Conservation (phyloP, 2,888 invertebrate genomes). For the Caenorhabditis sulstoni region DNA sequence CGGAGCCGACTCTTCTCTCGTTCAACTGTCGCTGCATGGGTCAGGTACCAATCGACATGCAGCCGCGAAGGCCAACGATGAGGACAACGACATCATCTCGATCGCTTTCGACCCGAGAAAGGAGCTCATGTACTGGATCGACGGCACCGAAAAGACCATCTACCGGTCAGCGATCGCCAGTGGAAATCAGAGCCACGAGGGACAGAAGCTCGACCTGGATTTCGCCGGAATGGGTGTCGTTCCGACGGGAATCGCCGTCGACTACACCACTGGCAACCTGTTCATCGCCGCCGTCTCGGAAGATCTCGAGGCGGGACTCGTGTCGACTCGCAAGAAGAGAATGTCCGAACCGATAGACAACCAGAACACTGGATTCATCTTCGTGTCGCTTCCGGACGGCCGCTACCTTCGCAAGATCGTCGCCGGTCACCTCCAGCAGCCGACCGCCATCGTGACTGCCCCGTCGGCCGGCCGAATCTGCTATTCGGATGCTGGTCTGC, state of each 20-base stretch:
- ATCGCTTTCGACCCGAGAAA: constrained; percentile 84
- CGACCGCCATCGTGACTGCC: constrained; percentile 86
- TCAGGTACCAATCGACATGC: constrained; percentile 76
- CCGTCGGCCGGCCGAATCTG: constrained; percentile 86
- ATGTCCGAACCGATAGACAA: constrained; percentile 74
- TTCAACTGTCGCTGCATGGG: constrained; percentile 75
- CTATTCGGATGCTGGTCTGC: constrained; percentile 94
- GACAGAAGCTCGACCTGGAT: constrained; percentile 77
- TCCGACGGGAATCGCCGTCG: constrained; percentile 92
- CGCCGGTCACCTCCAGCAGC: constrained; percentile 86
- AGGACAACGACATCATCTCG: constrained; percentile 92
- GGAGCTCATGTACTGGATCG: constrained; percentile 95
- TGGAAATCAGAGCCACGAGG: constrained; percentile 80
- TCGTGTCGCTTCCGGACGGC: constrained; percentile 92
- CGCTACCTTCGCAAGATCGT: constrained; percentile 85
- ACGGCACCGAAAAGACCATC: constrained; percentile 82
- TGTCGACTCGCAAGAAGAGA: constrained; percentile 68
- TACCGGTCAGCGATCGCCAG: constrained; percentile 74
- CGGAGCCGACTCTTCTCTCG: constrained; percentile 75
- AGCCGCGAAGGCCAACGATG: constrained; percentile 81
- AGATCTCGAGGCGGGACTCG: constrained; percentile 34
- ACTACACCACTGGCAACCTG: constrained; percentile 88
- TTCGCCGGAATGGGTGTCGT: constrained; percentile 75
- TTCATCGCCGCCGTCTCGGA: constrained; percentile 74
- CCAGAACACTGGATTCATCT: constrained; percentile 84